Evolutionary conservation across 1,140 invertebrate genomes (phyloP).

Genomic region (Atta texana): DNA sequence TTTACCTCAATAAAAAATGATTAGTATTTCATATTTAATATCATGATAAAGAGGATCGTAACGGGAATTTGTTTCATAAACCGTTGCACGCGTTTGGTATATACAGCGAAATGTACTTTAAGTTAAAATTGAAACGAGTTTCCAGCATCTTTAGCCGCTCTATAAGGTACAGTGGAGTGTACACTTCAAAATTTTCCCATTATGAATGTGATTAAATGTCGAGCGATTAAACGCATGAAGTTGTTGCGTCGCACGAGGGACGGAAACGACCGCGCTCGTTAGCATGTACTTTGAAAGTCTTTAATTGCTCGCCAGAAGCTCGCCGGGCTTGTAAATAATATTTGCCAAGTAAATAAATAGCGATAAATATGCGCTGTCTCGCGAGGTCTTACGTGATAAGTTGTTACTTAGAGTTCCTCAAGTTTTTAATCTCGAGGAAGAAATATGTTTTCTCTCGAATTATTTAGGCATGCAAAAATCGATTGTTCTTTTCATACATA

Average conservation of each 20-base stretch:
- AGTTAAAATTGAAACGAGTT: conserved; percentile 29
- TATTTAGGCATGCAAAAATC: neutral
- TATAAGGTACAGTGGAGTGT: neutral
- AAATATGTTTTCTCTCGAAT: conserved; percentile 1
- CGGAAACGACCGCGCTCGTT: conserved; percentile 49
- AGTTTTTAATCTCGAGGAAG: conserved; percentile 18
- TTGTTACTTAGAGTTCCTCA: conserved; percentile 18
- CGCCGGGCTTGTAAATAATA: conserved; percentile 39
- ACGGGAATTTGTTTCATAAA: neutral
- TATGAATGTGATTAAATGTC: conserved; percentile 55
- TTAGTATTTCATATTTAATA: conserved; percentile 14
- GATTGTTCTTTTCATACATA: neutral
- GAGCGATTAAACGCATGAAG: conserved; percentile 47
- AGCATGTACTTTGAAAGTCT: conserved; percentile 61
- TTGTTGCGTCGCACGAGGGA: conserved; percentile 26
- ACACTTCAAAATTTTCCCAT: conserved; percentile 22
- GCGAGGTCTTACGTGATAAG: conserved; percentile 27
- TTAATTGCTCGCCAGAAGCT: conserved; percentile 54
- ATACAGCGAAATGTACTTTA: neutral
- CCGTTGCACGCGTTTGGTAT: neutral
- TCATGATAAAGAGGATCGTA: conserved; percentile 1
- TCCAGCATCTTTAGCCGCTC: neutral
- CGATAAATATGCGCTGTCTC: conserved; percentile 17
- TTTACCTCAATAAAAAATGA: neutral
- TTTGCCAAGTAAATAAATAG: conserved; percentile 49